Evolutionary conservation across 2,888 invertebrate species (phyloP).

Genomic region (Sialis lutaria): DNA sequence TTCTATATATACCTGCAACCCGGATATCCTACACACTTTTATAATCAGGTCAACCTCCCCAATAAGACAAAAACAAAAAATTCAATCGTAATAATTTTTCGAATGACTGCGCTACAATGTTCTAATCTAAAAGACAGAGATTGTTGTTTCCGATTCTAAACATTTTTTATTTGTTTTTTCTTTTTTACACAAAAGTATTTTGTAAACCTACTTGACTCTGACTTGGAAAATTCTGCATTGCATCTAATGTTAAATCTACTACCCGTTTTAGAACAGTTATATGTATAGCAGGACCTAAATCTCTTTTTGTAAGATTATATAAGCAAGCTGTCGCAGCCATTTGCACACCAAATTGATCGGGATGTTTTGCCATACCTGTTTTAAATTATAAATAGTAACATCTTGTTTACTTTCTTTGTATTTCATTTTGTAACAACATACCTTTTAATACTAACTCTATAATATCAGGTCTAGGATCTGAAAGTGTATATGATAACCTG

Average conservation of each 20-base stretch:
- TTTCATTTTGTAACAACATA: constrained; percentile 12
- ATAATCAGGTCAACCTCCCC: no score
- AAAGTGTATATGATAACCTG: constrained; percentile 21
- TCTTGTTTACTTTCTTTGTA: constrained; percentile 9
- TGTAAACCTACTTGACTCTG: constrained; percentile 33
- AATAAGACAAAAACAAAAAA: no score
- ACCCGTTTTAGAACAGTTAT: constrained; percentile 40
- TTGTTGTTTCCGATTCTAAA: no score
- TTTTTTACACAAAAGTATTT: no score
- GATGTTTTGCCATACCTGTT: constrained; percentile 28
- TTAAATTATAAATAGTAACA: background rate
- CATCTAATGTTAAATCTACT: constrained; percentile 42
- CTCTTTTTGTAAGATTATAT: constrained; percentile 51
- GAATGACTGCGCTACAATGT: no score
- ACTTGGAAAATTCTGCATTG: constrained; percentile 49
- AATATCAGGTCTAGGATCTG: constrained; percentile 38
- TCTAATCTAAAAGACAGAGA: no score
- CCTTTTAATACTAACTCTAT: constrained; percentile 37
- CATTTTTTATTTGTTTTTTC: no score
- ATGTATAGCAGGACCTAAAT: constrained; percentile 42
- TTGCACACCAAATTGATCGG: constrained; percentile 42
- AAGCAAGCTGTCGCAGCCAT: constrained; percentile 61
- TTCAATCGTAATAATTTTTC: no score
- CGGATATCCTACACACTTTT: no score
- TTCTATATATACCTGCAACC: no score